phyloP scores from a whole-genome alignment of 1,140 invertebrate genomes.

The Drosophila sp. region DNA sequence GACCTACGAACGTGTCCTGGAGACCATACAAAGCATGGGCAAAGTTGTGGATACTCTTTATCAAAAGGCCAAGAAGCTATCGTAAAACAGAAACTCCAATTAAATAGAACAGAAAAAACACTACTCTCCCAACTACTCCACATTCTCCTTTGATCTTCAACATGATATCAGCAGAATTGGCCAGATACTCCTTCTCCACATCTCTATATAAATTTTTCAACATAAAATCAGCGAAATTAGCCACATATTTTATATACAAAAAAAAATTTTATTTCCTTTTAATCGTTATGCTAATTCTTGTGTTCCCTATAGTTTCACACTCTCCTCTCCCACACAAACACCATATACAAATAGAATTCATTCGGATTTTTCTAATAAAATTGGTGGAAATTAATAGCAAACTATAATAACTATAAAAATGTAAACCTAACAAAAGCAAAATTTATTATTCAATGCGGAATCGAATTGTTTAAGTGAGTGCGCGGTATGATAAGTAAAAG shows the following conservation, averaged over 20 bases:
- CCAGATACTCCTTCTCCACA: background rate
- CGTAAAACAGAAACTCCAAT: constrained; percentile 85
- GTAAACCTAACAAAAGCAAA: constrained; percentile 56
- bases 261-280: constrained; percentile 26
- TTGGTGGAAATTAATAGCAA: constrained; percentile 31
- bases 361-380: constrained; percentile 54
- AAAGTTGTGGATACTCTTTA: constrained; percentile 99
- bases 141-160: constrained; percentile 32
- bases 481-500: constrained; percentile 65
- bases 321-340: background rate
- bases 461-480: constrained; percentile 52
- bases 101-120: constrained; percentile 7
- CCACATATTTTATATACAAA: background rate
- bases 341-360: constrained; percentile 24
- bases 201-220: background rate
- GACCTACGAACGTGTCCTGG: constrained; percentile 98
- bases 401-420: constrained; percentile 46
- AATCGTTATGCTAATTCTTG: constrained; percentile 32
- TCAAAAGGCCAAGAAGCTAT: constrained; percentile 98
- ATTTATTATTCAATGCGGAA: constrained; percentile 64
- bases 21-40: constrained; percentile 99
- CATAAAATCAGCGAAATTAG: background rate
- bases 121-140: background rate
- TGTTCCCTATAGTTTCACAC: constrained; percentile 19
- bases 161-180: constrained; percentile 62